Percentiles rank a stretch among this genome's conserved stretches.
These are phyloP conservation scores for Parthenolecanium corni DNA, from an alignment of 2,888 invertebrate species.

Conservation along the genomic window DNA sequence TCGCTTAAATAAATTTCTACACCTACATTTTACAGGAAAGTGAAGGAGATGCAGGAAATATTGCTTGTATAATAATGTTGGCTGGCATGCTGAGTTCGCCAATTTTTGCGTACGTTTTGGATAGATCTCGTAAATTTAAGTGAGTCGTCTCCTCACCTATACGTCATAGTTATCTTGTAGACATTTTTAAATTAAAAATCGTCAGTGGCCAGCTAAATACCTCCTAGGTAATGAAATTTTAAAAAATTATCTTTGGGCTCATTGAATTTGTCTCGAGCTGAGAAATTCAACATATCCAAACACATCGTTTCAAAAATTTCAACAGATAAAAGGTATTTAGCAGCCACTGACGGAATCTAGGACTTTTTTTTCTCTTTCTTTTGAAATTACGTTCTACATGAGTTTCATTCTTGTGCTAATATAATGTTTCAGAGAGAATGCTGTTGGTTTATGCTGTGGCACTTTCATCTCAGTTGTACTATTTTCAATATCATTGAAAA, in stretches of 20 bases:
- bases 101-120: conserved; percentile 75
- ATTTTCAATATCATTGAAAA: background rate
- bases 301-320: too few relatives aligned
- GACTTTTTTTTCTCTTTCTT: too few relatives aligned
- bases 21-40: conserved; percentile 44
- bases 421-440: background rate
- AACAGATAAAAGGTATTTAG: too few relatives aligned
- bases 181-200: too few relatives aligned
- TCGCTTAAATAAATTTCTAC: conserved; percentile 16
- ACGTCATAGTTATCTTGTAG: too few relatives aligned
- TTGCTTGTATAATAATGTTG: conserved; percentile 80
- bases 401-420: background rate
- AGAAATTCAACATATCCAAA: too few relatives aligned
- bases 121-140: conserved; percentile 86
- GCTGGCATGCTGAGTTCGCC: conserved; percentile 91
- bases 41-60: conserved; percentile 70
- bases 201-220: too few relatives aligned
- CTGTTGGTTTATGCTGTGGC: background rate
- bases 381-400: too few relatives aligned
- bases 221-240: too few relatives aligned
- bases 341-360: too few relatives aligned
- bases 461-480: background rate
- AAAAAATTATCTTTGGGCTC: too few relatives aligned
- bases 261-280: too few relatives aligned
- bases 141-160: background rate